Base-by-base conservation (phyloP, 2,888 invertebrate genomes). In the Hyalella azteca region DNA sequence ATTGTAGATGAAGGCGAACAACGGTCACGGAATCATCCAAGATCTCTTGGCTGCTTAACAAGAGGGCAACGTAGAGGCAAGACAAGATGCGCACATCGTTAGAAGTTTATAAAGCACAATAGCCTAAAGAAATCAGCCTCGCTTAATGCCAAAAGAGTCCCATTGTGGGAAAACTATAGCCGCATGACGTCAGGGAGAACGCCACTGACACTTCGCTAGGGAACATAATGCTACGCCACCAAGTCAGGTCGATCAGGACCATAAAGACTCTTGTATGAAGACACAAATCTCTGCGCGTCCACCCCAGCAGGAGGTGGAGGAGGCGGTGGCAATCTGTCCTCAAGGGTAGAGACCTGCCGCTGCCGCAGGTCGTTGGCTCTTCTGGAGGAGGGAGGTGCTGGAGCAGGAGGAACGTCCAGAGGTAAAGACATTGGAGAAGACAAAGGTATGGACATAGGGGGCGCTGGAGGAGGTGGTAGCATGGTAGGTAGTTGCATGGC, bases 341-440 rank as follows among this genome's bases (percentile, higher is more conserved):
- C 83, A 40, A 82, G 80, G 45, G 77, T 41, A 5, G 49, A 22
- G 19, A 84, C 79, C 41, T 84, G 84, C 39, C 84, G 79, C 48
- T 84, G 82, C 41, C 84, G 50, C 19, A 84, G 79, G 78, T 84
- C 84, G 73, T 82, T 81, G 49, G 13, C 93, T 91, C 0, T 94
- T 92, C 82, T 79, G 19, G 79, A 80, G n/a, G 81, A 80, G 22
- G 83, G 82, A 22, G 81, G 82, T 36, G 82, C 82, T 22, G 83
- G 84, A 40, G 78, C 81, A 45, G 81, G 81, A 73, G 83, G 84
- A 48, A 82, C 84, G 49, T 85, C 85, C 66, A 81, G 81, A 19
- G 81, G 84, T n/a, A 81, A 78, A 29, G 78, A 80, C 49, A 81
- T 45, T 26, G 84, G 77, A n/a, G 78, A 81, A 39, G 79, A 79